Evolutionary conservation across 2,113 vertebrate genomes (phyloP).

Genomic region (Oophaga pumilio): DNA sequence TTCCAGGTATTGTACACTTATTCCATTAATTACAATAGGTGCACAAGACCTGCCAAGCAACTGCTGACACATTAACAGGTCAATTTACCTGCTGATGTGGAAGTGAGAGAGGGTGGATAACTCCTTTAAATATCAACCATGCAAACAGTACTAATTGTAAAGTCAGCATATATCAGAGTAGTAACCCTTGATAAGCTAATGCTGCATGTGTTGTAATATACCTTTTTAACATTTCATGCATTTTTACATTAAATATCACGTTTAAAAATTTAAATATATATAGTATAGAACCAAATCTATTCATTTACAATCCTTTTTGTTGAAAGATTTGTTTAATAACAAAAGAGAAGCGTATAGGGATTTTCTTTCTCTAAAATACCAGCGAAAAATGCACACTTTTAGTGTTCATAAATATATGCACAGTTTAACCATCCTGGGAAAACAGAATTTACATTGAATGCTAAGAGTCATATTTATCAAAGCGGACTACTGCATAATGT

Average conservation of each 20-base stretch:
- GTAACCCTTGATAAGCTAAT: no score
- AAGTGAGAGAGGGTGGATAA: no score
- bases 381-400: neutral
- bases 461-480: conserved; percentile 19
- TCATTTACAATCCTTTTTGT: neutral
- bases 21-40: no score
- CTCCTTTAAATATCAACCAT: no score
- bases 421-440: neutral
- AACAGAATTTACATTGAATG: conserved; percentile 15
- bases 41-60: no score
- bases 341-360: neutral
- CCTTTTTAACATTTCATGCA: neutral
- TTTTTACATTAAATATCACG: neutral
- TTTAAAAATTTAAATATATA: conserved; percentile 1
- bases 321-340: neutral
- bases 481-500: neutral
- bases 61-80: no score
- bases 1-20: no score
- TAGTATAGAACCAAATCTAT: neutral
- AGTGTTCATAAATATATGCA: conserved; percentile 15
- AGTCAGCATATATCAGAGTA: no score
- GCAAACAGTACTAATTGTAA: no score
- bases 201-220: no score
- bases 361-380: neutral
- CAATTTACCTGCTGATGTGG: no score